Evolutionary conservation across 2,888 invertebrate genomes (phyloP), one percentile per base, ranked within the genome.

Genomic region (Zygogramma bicolorata): DNA sequence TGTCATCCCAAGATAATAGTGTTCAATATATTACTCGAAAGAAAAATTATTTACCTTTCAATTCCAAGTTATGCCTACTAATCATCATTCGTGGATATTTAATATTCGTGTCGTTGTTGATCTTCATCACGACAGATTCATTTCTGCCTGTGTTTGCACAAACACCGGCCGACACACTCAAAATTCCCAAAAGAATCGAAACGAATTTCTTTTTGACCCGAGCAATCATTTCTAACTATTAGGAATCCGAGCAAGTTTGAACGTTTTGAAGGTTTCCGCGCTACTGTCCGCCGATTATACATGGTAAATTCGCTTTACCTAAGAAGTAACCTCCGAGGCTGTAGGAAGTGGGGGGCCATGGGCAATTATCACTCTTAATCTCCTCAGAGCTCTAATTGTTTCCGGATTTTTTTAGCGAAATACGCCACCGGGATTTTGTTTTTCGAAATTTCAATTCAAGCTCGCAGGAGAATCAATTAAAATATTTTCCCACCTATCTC

Each of bases 61-160:
- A 58, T 29, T 60, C 25, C 27, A 13, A 15, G 27, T 67, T 67
- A 60, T 67, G 58, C 20, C 20, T 22, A 27, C 67, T 59, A 20
- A 67, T 59, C 59, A 67, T 38, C 59, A 60, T 65, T 42, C 63
- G 58, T 10, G 69, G 59, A 31, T 46, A 29, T 27, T 42, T n/a
- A 18, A 25, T 27, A 13, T 40, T 2, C 6, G 31, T 25, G 10
- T 34, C 40, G 6, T 38, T 67, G 8, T 15, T 8, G 2, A 67
- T 67, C 13, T 46, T 67, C 67, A 67, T 67, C n/a, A 66, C 58
- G 8, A 67, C 67, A 13, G 59, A 40, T 20, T 31, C 59, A 59
- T 67, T 59, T 67, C 46, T 58, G 13, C 7, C n/a, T 10, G 22
- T 29, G 13, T 42, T 29, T 25, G 31, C n/a, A 29, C 29, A 10